phyloP scores from a whole-genome alignment of 1,140 invertebrate species.

The Archegozetes longisetosus region DNA sequence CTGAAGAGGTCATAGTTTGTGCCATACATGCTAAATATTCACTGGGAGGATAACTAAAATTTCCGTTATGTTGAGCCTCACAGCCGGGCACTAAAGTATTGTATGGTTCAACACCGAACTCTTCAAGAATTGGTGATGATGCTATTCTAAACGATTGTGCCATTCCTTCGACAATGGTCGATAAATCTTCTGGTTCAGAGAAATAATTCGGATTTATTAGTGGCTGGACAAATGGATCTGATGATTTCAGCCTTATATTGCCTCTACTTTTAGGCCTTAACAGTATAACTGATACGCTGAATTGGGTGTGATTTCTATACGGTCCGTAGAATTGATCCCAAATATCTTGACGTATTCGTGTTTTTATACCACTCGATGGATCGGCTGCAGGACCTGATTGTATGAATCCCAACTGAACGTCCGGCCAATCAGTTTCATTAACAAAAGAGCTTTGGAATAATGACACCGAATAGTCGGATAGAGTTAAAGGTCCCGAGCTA shows the following conservation, averaged over 20 bases:
- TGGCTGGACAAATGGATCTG: conserved; percentile 53
- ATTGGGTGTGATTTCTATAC: conserved; percentile 21
- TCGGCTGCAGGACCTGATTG: conserved; percentile 27
- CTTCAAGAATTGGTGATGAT: background rate
- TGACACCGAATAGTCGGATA: conserved; percentile 53
- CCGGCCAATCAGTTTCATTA: conserved; percentile 51
- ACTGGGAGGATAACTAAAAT: conserved; percentile 44
- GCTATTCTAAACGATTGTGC: conserved; percentile 9
- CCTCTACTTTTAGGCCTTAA: conserved; percentile 56
- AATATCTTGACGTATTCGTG: background rate
- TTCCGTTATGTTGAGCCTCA: conserved; percentile 36
- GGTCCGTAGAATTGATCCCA: background rate
- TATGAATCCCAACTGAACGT: conserved; percentile 70
- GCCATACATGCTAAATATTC: conserved; percentile 62
- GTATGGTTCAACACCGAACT: background rate
- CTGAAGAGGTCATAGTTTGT: conserved; percentile 45
- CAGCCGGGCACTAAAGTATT: conserved; percentile 39
- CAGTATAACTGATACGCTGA: conserved; percentile 47
- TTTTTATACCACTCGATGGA: background rate
- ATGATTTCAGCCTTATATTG: conserved; percentile 32
- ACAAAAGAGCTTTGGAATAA: background rate
- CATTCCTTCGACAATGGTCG: conserved; percentile 17
- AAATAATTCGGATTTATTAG: conserved; percentile 64
- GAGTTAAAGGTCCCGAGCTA: conserved; percentile 42
- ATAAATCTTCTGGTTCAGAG: conserved; percentile 42